Conservation (phyloP, 2,797 vertebrate genomes). For the Mycteria americana region DNA sequence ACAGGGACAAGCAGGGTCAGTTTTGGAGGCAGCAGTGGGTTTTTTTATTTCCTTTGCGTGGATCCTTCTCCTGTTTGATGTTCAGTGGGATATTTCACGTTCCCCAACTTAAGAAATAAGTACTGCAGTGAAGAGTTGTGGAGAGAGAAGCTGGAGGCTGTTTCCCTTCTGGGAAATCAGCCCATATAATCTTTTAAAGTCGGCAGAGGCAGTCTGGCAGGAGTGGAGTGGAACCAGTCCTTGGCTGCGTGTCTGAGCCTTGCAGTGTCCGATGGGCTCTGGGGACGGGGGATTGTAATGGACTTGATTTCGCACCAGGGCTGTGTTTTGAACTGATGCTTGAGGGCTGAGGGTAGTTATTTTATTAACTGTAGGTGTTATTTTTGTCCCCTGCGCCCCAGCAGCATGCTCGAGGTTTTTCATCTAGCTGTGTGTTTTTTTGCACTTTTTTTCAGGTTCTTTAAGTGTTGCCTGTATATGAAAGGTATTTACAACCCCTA, state of each 20-base stretch:
- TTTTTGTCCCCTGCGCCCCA: background rate
- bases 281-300: background rate
- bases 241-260: background rate
- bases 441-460: background rate
- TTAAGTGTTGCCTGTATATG: background rate
- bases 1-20: background rate
- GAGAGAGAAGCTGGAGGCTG: constrained; percentile 11
- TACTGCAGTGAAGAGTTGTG: background rate
- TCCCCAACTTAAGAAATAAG: background rate
- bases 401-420: background rate
- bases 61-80: background rate
- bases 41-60: background rate
- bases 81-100: background rate
- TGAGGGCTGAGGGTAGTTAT: background rate
- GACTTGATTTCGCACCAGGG: background rate
- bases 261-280: background rate
- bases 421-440: background rate
- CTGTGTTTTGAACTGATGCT: background rate
- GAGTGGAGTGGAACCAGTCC: background rate
- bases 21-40: background rate
- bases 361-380: background rate
- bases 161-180: constrained; percentile 48
- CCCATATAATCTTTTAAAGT: background rate
- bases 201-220: constrained; percentile 7
- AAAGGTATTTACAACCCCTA: background rate